These are phyloP conservation scores for Pilophorus perplexus DNA, from an alignment of 2,888 invertebrate species.

Conservation along the genomic window DNA sequence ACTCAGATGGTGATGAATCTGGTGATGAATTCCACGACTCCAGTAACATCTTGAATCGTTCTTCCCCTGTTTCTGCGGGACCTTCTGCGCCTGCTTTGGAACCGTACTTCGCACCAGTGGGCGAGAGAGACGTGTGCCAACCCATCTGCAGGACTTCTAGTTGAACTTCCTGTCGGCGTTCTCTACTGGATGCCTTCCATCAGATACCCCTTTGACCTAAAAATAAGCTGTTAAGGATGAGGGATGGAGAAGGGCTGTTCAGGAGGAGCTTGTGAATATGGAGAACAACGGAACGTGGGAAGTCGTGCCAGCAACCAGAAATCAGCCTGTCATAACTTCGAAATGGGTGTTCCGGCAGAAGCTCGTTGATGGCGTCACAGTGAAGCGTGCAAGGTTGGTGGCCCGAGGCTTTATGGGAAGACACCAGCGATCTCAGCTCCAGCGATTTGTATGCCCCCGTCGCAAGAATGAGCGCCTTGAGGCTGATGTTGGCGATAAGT, in stretches of 20 bases:
- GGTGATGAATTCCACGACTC: neutral
- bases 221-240: neutral
- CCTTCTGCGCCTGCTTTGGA: neutral
- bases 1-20: neutral
- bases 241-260: neutral
- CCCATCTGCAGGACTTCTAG: neutral
- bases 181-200: neutral
- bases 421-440: neutral
- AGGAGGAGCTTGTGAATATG: neutral
- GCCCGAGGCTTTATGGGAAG: neutral
- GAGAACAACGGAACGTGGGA: neutral
- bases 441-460: neutral
- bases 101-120: neutral
- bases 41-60: neutral
- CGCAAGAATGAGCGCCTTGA: too few species aligned
- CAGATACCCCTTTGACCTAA: neutral
- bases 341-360: slow-evolving; percentile 1
- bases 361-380: neutral
- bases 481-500: too few species aligned
- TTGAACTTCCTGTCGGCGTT: neutral
- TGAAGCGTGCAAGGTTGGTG: neutral
- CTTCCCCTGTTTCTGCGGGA: neutral
- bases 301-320: neutral
- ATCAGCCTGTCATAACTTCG: neutral
- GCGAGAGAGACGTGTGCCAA: neutral